phyloP scores from a whole-genome alignment of 2,113 vertebrate genomes.

The Macaca nemestrina region DNA sequence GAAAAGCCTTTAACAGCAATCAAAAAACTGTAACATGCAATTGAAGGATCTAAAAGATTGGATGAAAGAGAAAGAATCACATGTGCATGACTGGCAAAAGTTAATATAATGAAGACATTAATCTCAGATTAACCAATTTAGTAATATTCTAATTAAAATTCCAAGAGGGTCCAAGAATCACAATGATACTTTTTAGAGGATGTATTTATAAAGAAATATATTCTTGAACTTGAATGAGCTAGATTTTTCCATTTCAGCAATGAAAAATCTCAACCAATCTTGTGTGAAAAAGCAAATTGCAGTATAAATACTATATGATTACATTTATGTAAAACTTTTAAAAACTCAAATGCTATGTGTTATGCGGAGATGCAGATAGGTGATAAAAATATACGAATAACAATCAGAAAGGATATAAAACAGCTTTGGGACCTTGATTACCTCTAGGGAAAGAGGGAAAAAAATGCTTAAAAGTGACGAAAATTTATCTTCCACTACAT shows the following conservation, averaged over 20 bases:
- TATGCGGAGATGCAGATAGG: not conserved
- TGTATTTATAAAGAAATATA: not conserved
- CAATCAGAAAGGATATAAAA: not conserved
- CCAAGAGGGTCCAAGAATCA: not conserved
- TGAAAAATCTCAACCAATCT: not conserved
- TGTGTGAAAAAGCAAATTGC: not conserved
- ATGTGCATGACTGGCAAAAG: not conserved
- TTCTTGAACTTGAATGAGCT: conserved; percentile 18
- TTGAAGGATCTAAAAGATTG: not conserved
- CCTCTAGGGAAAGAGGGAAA: not conserved
- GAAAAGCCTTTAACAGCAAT: not conserved
- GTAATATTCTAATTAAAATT: not conserved
- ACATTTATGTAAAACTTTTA: not conserved
- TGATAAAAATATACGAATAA: not conserved
- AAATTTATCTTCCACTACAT: not conserved
- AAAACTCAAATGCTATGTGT: not conserved
- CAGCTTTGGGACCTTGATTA: not conserved
- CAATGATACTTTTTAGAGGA: not conserved
- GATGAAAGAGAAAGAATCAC: not conserved
- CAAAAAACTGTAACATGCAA: not conserved
- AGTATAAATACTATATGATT: not conserved
- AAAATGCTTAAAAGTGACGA: not conserved
- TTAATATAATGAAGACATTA: not conserved
- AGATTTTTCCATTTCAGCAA: not conserved
- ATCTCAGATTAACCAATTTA: not conserved